Conservation (phyloP, 1,140 invertebrate species). For the Whitmania pigra region DNA sequence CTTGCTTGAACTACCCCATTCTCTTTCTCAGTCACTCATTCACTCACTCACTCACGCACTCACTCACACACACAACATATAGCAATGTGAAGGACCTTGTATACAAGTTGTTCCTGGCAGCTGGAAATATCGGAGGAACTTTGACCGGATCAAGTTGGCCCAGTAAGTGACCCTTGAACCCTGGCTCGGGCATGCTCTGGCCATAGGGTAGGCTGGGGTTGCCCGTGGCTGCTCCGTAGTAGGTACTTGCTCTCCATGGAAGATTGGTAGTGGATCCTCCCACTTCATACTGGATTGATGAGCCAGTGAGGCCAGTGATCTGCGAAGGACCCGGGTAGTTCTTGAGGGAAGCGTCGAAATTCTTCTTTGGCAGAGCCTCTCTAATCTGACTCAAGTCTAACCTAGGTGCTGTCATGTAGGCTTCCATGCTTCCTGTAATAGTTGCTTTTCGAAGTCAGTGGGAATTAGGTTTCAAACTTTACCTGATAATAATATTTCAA, state of each 20-base stretch:
- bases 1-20: not conserved
- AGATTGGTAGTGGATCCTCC: constrained; percentile 39
- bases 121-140: constrained; percentile 41
- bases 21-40: not conserved
- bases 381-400: not conserved
- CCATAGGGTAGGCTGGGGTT: constrained; percentile 23
- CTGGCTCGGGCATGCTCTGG: constrained; percentile 23
- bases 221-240: constrained; percentile 37
- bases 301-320: not conserved
- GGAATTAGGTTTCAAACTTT: no score
- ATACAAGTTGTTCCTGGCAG: constrained; percentile 42
- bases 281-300: constrained; percentile 26
- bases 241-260: constrained; percentile 42
- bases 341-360: not conserved
- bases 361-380: no score
- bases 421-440: constrained; percentile 1
- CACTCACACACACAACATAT: not conserved
- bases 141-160: constrained; percentile 39
- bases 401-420: not conserved
- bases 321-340: not conserved
- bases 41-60: not conserved
- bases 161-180: constrained; percentile 34
- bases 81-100: constrained; percentile 28
- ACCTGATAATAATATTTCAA: not conserved
- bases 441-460: not conserved